A percentile compares a stretch with the other conserved stretches of the same genome.
Evolutionary conservation across 2,888 invertebrate genomes (phyloP).

Genomic region (Zelleria hepariella): DNA sequence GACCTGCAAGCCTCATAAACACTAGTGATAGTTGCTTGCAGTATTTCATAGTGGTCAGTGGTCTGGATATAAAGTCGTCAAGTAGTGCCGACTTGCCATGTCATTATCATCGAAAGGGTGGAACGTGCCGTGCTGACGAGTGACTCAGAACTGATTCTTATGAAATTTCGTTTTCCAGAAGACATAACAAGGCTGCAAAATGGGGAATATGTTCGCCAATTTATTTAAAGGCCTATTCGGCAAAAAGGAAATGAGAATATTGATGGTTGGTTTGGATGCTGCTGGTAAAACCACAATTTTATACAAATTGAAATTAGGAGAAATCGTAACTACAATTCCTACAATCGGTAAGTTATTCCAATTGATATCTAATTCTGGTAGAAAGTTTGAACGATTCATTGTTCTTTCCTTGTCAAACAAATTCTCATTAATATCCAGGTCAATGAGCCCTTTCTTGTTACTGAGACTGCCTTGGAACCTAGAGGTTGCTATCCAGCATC

Average conservation of each 20-base stretch:
- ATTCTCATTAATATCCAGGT: not conserved
- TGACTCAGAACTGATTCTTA: conserved; percentile 54
- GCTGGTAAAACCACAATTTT: conserved; percentile 99
- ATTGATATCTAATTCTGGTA: not conserved
- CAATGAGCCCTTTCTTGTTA: too few relatives aligned
- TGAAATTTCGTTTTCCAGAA: conserved; percentile 52
- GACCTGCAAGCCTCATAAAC: too few relatives aligned
- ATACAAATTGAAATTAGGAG: conserved; percentile 99
- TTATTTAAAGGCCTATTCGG: conserved; percentile 99
- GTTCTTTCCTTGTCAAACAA: not conserved
- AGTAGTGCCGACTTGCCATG: conserved; percentile 57
- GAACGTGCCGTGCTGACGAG: conserved; percentile 45
- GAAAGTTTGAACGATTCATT: not conserved
- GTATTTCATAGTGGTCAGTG: not conserved
- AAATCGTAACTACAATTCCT: conserved; percentile 99
- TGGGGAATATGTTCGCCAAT: conserved; percentile 98
- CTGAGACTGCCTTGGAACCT: too few relatives aligned
- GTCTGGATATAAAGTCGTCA: conserved; percentile 8
- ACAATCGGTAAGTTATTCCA: conserved; percentile 88
- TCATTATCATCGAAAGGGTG: conserved; percentile 69
- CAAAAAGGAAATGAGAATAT: conserved; percentile 99
- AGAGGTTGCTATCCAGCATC: too few relatives aligned
- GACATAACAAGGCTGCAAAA: conserved; percentile 74
- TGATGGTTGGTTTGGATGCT: conserved; percentile 99
- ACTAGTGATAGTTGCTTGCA: not conserved